Base-by-base conservation (phyloP, 2,113 vertebrate species). In the Peromyscus maniculatus region DNA sequence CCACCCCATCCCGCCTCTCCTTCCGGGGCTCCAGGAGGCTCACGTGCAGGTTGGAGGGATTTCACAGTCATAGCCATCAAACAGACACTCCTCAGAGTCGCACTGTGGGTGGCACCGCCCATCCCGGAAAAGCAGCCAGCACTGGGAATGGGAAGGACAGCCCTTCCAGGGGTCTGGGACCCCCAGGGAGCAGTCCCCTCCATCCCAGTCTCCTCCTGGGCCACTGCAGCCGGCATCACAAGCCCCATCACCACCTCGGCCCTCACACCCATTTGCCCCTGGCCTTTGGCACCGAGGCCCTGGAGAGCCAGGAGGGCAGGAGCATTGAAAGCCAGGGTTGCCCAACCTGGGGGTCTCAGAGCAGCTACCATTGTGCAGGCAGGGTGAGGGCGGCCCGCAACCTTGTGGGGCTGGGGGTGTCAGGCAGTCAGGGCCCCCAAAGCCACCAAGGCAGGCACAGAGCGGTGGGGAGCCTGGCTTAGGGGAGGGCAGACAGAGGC, bases 1-100 rank as follows among this genome's bases (percentile, higher is more conserved):
- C 16, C 3, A 4, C 4, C 33, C 80, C 22, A 26, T 10, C 28
- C 39, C 2, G 5, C 3, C 43, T n/a, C 89, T 89, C 10, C 9
- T 15, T 19, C 46, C 98, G 98, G 98, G 91, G 12, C 52, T 89
- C 67, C 46, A 94, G 89, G 80, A 94, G 86, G 80, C 98, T 98
- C 66, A 99, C 99, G 97, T 99, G 99, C 99, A 99, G 89, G 92
- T 82, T 24, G 95, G 84, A 80, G 96, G 96, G 39, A 97, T 97
- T 84, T 99, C 95, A 79, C 99, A 99, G 98, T 99, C 99, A 1
- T 99, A 99, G 43, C 99, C 99, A 1, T 99, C 99, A 80, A 98
- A 98, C 33, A 99, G 98, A 97, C 99, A 99, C 16, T 98, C 98
- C 0, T 99, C 97, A 3, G 98, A 98, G 69, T 96, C 96, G 64